A percentile compares a stretch with the other conserved stretches of the same genome.
phyloP scores from a whole-genome alignment of 2,888 invertebrate species.

The Eremobia ochroleuca region DNA sequence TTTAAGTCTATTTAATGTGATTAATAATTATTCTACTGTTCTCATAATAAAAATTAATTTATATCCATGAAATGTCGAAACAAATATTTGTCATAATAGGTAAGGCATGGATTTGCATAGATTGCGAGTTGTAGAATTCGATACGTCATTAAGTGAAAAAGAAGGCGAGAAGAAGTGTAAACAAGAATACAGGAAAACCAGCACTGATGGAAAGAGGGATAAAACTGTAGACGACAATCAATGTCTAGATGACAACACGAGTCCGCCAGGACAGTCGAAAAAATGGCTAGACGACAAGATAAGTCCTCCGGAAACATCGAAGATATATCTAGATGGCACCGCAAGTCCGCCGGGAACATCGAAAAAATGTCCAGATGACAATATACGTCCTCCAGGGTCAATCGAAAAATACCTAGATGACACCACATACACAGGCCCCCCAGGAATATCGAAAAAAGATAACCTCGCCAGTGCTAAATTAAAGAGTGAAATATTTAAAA shows the following conservation, averaged over 20 bases:
- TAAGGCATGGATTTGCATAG: slow-evolving; percentile 69
- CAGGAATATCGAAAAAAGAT: background rate
- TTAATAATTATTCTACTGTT: slow-evolving; percentile 26
- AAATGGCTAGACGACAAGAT: background rate
- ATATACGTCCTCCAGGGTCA: background rate
- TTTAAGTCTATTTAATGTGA: slow-evolving; percentile 44
- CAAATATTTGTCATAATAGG: slow-evolving; percentile 22
- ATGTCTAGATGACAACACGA: background rate
- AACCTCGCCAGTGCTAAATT: slow-evolving; percentile 29
- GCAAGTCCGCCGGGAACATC: background rate
- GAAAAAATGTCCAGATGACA: background rate
- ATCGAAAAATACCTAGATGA: background rate
- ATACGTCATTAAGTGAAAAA: slow-evolving; percentile 47
- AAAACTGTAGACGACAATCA: slow-evolving; percentile 10
- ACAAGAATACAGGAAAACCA: slow-evolving; percentile 17
- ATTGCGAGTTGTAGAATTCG: slow-evolving; percentile 70
- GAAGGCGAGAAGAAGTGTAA: slow-evolving; percentile 26
- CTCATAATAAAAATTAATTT: slow-evolving; percentile 28
- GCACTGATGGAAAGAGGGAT: slow-evolving; percentile 8
- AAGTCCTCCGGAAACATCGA: background rate
- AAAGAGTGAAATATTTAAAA: slow-evolving; percentile 51
- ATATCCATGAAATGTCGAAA: slow-evolving; percentile 15
- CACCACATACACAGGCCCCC: background rate
- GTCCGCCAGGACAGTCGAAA: slow-evolving; percentile 11
- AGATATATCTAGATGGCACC: background rate